phyloP scores from a whole-genome alignment of 2,797 vertebrate species.

The Silurus aristotelis region DNA sequence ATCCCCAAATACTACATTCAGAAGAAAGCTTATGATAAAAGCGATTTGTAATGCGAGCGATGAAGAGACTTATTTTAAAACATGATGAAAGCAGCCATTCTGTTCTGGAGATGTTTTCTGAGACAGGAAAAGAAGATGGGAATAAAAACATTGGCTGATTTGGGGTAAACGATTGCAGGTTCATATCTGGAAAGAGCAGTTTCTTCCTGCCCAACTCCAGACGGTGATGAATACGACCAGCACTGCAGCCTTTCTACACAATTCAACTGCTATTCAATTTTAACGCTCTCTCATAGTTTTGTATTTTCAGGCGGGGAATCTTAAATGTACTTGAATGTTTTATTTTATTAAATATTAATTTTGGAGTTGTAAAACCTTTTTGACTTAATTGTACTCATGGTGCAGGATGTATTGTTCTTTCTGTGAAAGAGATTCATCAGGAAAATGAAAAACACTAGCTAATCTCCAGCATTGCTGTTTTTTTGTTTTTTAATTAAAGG shows the following conservation, averaged over 20 bases:
- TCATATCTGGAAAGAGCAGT: not conserved
- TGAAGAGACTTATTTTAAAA: not conserved
- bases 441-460: constrained; percentile 75
- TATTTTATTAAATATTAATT: constrained; percentile 83
- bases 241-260: not conserved
- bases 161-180: not conserved
- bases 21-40: not conserved
- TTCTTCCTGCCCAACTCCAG: not conserved
- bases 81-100: not conserved
- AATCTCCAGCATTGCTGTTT: constrained; percentile 83
- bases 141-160: not conserved
- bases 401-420: constrained; percentile 94
- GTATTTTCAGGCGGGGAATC: constrained; percentile 95
- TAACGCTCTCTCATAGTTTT: constrained; percentile 99
- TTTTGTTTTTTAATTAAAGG: constrained; percentile 59
- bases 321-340: constrained; percentile 98
- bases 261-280: constrained; percentile 74
- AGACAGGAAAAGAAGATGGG: not conserved
- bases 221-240: not conserved
- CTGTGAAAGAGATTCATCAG: constrained; percentile 91
- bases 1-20: not conserved
- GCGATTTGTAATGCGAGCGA: not conserved
- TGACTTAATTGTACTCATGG: constrained; percentile 85
- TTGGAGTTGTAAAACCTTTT: constrained; percentile 61
- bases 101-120: not conserved